Conservation (phyloP, 2,888 invertebrate genomes). For the Thyatira batis region DNA sequence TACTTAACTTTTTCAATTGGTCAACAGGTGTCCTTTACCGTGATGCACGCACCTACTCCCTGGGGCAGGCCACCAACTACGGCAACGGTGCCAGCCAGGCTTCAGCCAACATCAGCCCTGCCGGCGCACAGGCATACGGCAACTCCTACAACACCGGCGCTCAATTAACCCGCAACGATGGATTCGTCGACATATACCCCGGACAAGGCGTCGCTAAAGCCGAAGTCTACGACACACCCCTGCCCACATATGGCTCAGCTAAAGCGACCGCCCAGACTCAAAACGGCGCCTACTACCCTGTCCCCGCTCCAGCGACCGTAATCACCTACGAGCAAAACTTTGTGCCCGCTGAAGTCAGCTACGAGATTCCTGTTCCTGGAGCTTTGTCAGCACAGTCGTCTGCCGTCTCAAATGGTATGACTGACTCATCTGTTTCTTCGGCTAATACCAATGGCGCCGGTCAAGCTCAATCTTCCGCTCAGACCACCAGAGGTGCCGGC, state of each 20-base stretch:
- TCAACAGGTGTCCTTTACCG: conserved; percentile 56
- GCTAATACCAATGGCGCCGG: conserved; percentile 53
- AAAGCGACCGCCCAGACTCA: conserved; percentile 38
- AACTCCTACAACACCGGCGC: conserved; percentile 34
- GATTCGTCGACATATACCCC: conserved; percentile 33
- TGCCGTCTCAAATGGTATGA: conserved; percentile 47
- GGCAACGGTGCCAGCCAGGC: conserved; percentile 50
- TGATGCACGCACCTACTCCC: conserved; percentile 60
- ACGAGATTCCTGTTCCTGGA: conserved; percentile 38
- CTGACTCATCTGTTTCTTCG: conserved; percentile 51
- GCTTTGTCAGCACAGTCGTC: conserved; percentile 51
- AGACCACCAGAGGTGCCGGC: conserved; percentile 47
- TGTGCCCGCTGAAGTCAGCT: conserved; percentile 22
- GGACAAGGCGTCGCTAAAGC: conserved; percentile 52
- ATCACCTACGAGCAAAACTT: conserved; percentile 67
- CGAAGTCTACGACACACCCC: conserved; percentile 38
- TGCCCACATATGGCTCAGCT: conserved; percentile 18
- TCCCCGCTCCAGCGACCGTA: conserved; percentile 60
- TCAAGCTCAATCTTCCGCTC: conserved; percentile 55
- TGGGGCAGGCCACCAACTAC: conserved; percentile 54
- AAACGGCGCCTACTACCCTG: conserved; percentile 50
- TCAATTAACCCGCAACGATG: conserved; percentile 43
- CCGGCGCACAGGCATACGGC: conserved; percentile 47
- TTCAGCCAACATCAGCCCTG: conserved; percentile 49
- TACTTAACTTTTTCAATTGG: conserved; percentile 11